phyloP scores from a whole-genome alignment of 2,113 vertebrate genomes.

The Myrmophylax atrothorax region DNA sequence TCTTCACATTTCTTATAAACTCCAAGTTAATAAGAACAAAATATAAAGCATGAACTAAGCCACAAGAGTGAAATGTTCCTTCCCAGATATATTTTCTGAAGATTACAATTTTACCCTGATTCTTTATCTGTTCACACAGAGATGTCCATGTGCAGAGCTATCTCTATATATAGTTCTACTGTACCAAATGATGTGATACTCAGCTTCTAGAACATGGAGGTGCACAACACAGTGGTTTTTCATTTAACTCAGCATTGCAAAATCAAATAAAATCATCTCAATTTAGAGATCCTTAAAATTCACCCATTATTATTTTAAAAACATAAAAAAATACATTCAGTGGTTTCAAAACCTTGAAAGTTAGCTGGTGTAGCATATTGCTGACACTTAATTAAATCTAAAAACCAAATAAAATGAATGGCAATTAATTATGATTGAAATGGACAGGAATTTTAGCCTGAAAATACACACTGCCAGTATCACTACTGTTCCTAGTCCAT shows the following conservation, averaged over 20 bases:
- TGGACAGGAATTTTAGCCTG: constrained; percentile 73
- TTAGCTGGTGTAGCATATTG: constrained; percentile 21
- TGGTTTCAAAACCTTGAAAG: constrained; percentile 21
- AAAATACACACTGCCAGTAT: constrained; percentile 76
- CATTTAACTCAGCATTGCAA: constrained; percentile 39
- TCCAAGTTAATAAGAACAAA: neutral
- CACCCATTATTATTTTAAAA: neutral
- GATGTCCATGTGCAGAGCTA: neutral
- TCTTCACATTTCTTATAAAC: neutral
- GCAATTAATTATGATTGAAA: constrained; percentile 81
- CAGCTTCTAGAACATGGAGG: neutral
- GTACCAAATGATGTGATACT: neutral
- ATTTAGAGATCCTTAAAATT: constrained; percentile 18
- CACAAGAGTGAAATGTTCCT: neutral
- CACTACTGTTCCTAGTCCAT: constrained; percentile 69
- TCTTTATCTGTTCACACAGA: neutral
- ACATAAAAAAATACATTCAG: neutral
- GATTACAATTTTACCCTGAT: neutral
- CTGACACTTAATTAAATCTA: constrained; percentile 70
- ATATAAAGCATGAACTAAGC: neutral
- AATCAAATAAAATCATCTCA: neutral
- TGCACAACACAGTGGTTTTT: neutral
- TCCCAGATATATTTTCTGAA: neutral
- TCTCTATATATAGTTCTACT: neutral
- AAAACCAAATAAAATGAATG: constrained; percentile 53